These are phyloP conservation scores for Grapholita molesta DNA, from an alignment of 1,140 invertebrate species.

Conservation along the genomic window DNA sequence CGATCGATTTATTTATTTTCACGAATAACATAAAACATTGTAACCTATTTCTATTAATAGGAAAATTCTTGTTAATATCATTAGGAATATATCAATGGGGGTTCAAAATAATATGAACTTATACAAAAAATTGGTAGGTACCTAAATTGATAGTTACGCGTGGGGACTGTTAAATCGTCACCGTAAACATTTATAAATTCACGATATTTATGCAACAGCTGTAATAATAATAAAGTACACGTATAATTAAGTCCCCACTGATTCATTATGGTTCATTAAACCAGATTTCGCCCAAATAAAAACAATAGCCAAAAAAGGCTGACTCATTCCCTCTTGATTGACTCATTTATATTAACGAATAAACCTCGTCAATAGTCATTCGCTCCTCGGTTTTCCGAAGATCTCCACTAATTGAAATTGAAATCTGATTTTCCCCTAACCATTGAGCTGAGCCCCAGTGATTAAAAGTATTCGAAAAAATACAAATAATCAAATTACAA, in stretches of 20 bases:
- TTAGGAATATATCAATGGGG: no score
- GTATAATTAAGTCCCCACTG: not conserved
- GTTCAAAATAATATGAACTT: no score
- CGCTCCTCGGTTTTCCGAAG: slow-evolving; percentile 59
- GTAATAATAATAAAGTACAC: not conserved
- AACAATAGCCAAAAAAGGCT: slow-evolving; percentile 39
- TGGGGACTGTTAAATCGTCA: no score
- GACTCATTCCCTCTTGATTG: slow-evolving; percentile 50
- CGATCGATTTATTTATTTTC: slow-evolving; percentile 16
- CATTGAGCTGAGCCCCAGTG: slow-evolving; percentile 52
- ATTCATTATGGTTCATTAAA: not conserved
- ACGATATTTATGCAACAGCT: not conserved
- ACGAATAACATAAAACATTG: no score
- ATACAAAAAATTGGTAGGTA: no score
- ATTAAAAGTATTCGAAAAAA: slow-evolving; percentile 77
- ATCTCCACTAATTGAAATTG: slow-evolving; percentile 75
- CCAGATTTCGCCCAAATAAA: slow-evolving; percentile 28
- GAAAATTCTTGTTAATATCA: no score
- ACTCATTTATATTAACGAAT: slow-evolving; percentile 67
- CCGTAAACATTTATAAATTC: not conserved
- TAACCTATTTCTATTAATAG: no score
- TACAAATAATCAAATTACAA: slow-evolving; percentile 78
- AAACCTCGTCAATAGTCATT: slow-evolving; percentile 71
- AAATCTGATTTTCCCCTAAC: slow-evolving; percentile 70
- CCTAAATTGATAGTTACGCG: no score